Evolutionary conservation across 1,140 invertebrate genomes (phyloP).

Genomic region (Ceratosolen fusciceps): DNA sequence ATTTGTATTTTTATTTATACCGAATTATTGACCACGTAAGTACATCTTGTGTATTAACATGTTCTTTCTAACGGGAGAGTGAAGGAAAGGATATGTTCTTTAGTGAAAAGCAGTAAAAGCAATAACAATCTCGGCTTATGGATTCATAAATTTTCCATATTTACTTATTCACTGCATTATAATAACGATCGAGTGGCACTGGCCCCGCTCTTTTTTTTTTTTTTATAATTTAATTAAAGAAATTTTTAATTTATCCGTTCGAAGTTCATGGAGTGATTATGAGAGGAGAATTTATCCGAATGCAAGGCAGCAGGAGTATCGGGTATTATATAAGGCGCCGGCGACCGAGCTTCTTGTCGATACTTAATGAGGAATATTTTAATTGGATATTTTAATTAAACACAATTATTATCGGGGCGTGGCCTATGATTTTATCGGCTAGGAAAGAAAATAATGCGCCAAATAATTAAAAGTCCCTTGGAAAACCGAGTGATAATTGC

Average conservation of each 20-base stretch:
- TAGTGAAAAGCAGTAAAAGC: background rate
- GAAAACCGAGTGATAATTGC: too few relatives aligned
- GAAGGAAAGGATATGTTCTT: background rate
- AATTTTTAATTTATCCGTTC: background rate
- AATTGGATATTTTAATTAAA: slow-evolving; percentile 15
- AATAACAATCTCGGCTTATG: background rate
- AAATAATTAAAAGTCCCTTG: background rate
- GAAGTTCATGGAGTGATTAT: background rate
- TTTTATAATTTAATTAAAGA: background rate
- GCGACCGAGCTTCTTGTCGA: background rate
- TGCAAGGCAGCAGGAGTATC: background rate
- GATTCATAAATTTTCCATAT: background rate
- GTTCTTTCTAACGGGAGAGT: background rate
- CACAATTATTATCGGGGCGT: background rate
- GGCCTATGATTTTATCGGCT: background rate
- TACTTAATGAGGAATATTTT: slow-evolving; percentile 3
- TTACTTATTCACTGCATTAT: background rate
- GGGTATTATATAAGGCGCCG: slow-evolving; percentile 3
- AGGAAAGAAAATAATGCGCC: background rate
- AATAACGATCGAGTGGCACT: background rate
- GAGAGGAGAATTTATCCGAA: background rate
- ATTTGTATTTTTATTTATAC: too few relatives aligned
- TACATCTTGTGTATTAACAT: too few relatives aligned
- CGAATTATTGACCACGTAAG: too few relatives aligned
- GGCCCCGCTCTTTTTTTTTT: background rate